Evolutionary conservation across 2,888 invertebrate genomes (phyloP).

Genomic region (Carterocephalus palaemon): DNA sequence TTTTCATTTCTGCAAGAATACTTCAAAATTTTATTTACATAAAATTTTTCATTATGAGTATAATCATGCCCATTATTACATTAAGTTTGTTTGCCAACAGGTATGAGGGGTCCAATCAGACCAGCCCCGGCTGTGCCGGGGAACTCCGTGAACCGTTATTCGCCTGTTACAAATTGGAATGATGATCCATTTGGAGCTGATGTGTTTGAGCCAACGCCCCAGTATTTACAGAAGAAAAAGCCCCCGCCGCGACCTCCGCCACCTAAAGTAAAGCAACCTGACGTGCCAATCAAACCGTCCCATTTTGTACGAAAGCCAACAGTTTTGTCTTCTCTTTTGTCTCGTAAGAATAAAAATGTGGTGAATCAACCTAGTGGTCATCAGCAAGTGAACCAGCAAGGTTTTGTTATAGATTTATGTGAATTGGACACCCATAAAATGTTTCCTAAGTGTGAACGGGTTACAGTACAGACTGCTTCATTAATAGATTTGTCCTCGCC

Average conservation of each 20-base stretch:
- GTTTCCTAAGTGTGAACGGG: slow-evolving; percentile 71
- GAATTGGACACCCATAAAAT: slow-evolving; percentile 60
- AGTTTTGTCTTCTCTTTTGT: slow-evolving; percentile 61
- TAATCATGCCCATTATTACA: too few relatives aligned
- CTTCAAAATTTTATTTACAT: too few relatives aligned
- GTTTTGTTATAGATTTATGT: slow-evolving; percentile 44
- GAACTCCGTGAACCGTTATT: slow-evolving; percentile 58
- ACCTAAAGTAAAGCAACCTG: slow-evolving; percentile 71
- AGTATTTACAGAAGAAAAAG: slow-evolving; percentile 79
- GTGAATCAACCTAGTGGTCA: slow-evolving; percentile 37
- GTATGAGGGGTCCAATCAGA: slow-evolving; percentile 81
- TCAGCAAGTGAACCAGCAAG: slow-evolving; percentile 42
- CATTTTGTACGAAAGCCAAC: slow-evolving; percentile 75
- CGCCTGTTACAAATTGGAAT: slow-evolving; percentile 78
- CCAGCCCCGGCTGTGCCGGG: slow-evolving; percentile 78
- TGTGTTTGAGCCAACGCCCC: slow-evolving; percentile 68
- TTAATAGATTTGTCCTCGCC: slow-evolving; percentile 85
- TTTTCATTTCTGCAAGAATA: too few relatives aligned
- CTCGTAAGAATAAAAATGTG: slow-evolving; percentile 58
- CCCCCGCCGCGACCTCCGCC: slow-evolving; percentile 86
- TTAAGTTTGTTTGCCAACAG: slow-evolving; percentile 43
- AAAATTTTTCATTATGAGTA: too few relatives aligned
- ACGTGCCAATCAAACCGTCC: slow-evolving; percentile 69
- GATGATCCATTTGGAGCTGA: slow-evolving; percentile 73
- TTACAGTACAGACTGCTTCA: slow-evolving; percentile 73